Conservation (phyloP, 2,113 vertebrate genomes). For the Dicerorhinus sumatrensis region DNA sequence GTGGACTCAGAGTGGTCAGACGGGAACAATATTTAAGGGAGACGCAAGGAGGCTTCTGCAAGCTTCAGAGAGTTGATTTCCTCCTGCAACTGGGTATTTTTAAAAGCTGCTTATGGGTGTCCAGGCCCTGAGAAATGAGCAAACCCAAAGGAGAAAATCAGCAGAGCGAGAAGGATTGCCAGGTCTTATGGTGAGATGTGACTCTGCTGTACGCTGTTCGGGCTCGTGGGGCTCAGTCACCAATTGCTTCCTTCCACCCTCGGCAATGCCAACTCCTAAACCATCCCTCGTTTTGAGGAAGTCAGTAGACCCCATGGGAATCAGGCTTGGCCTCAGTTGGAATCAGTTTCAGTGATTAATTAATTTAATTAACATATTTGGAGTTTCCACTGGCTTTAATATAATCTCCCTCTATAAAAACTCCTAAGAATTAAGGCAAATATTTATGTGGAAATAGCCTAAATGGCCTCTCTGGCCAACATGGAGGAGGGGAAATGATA, state of each 20-base stretch:
- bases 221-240: background rate
- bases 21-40: conserved; percentile 5
- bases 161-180: background rate
- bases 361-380: conserved; percentile 64
- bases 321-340: background rate
- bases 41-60: background rate
- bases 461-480: conserved; percentile 15
- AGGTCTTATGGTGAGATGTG: background rate
- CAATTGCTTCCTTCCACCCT: background rate
- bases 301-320: background rate
- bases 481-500: conserved; percentile 9
- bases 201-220: background rate
- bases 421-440: background rate
- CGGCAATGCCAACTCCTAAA: background rate
- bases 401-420: conserved; percentile 56
- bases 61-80: background rate
- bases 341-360: conserved; percentile 57
- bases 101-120: background rate
- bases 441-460: conserved; percentile 37
- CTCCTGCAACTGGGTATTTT: background rate
- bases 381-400: conserved; percentile 33
- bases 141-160: background rate
- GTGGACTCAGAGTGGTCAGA: background rate
- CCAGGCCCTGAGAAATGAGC: conserved; percentile 11
- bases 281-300: background rate